A percentile compares a stretch with the other conserved stretches of the same genome.
Evolutionary conservation across 2,113 vertebrate species (phyloP).

Genomic region (Anser brachyrhynchus): DNA sequence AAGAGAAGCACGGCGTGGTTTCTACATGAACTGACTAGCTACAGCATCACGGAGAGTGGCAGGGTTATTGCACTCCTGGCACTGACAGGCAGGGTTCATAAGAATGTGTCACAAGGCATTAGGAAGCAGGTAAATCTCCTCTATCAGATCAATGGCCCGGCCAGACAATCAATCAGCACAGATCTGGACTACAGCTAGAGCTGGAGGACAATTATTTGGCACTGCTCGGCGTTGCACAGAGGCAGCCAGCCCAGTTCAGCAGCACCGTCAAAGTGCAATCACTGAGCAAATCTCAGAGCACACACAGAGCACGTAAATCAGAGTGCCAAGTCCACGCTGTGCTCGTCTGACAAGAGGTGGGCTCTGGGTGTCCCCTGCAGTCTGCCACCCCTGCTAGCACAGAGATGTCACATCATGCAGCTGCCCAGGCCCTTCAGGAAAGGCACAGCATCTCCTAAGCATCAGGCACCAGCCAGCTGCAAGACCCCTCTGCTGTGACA

Average conservation of each 20-base stretch:
- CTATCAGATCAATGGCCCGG: background rate
- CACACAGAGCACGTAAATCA: background rate
- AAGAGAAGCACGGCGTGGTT: background rate
- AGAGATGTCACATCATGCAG: fast-evolving
- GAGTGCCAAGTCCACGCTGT: fast-evolving
- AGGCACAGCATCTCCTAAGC: background rate
- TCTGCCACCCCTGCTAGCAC: background rate
- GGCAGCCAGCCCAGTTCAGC: background rate
- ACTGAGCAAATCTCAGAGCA: background rate
- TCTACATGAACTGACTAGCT: fast-evolving
- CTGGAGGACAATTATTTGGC: background rate
- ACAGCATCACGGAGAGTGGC: background rate
- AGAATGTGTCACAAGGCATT: fast-evolving
- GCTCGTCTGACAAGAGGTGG: background rate
- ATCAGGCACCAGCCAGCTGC: background rate
- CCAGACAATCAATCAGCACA: fast-evolving
- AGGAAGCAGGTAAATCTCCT: background rate
- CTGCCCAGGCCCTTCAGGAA: fast-evolving
- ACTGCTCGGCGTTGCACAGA: background rate
- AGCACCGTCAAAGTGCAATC: background rate
- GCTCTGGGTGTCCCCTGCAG: background rate
- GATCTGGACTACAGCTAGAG: background rate
- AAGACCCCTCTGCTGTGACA: background rate
- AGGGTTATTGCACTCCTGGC: background rate
- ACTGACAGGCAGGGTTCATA: background rate